Base-by-base conservation (phyloP, 2,797 vertebrate genomes). In the Microtus californicus region DNA sequence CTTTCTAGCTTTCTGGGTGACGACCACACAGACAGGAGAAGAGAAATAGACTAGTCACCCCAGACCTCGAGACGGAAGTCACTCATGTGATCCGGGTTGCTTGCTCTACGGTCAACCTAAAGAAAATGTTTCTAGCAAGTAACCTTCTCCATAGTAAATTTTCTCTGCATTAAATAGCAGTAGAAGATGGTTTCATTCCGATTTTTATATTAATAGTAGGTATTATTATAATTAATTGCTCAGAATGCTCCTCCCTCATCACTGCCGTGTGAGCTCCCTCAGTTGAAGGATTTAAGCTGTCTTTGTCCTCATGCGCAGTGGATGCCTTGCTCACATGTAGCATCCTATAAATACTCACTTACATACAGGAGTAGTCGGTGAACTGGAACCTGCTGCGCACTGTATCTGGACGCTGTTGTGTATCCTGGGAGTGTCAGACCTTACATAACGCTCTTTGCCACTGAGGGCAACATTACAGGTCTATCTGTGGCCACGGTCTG, bases 111-210 rank as follows among this genome's bases (percentile, higher is more conserved):
- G 45, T 89, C 73, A 73, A 81, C 34, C 74, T 63, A 67, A 80
- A 54, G 40, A 63, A 48, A 80, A 69, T 54, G 61, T 21, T 61
- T 51, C 23, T 54, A 7, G 78, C 27, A 94, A 87, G 51, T 59
- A 91, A 89, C 87, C 23, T 40, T 91, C 45, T 81, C 73, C 83
- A 34, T 10, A 34, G 2, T n/a, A 40, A 91, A 82, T 93, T 95
- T 21, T 54, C 43, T n/a, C 91, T 89, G n/a, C 3, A 43, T n/a
- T 89, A 93, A 86, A 51, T 78, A 73, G 43, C 43, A 89, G 29
- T 59, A 61, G 31, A 82, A 87, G 59, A 65, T 90, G 19, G 34
- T 43, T 92, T 94, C 25, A 73, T 81, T 59, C 25, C 63, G 43
- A 61, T 11, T 17, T 92, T 79, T 37, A 4, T 88, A 19, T 90